A percentile compares a stretch with the other conserved stretches of the same genome.
Evolutionary conservation across 2,888 invertebrate species (phyloP).

Genomic region (Lycophotia porphyrea): DNA sequence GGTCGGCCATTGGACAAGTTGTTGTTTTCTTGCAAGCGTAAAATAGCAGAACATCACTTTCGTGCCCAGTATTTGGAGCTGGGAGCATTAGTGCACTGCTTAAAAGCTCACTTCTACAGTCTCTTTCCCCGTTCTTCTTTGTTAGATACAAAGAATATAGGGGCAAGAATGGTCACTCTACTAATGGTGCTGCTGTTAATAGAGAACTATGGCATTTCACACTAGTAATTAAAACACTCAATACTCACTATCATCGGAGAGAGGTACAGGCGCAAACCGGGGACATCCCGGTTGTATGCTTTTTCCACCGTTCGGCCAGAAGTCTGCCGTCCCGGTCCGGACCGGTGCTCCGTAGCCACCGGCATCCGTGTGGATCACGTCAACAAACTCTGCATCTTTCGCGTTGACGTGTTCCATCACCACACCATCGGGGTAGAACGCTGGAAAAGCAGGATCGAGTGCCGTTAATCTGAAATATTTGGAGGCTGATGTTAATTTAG

Average conservation of each 20-base stretch:
- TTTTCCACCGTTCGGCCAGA: slow-evolving; percentile 91
- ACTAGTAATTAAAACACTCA: not conserved
- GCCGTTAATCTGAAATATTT: slow-evolving; percentile 88
- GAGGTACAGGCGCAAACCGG: slow-evolving; percentile 85
- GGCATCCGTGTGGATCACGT: slow-evolving; percentile 93
- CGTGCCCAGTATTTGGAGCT: not conserved
- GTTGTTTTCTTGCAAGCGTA: not conserved
- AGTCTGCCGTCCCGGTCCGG: slow-evolving; percentile 90
- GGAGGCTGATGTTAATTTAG: slow-evolving; percentile 41
- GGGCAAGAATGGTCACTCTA: not conserved
- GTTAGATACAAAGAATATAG: not conserved
- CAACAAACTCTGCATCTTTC: slow-evolving; percentile 91
- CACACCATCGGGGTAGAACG: slow-evolving; percentile 89
- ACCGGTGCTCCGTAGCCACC: slow-evolving; percentile 91
- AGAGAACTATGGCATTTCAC: not conserved
- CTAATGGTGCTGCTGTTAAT: not conserved
- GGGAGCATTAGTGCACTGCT: not conserved
- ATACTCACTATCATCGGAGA: slow-evolving; percentile 87
- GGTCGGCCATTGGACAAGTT: not conserved
- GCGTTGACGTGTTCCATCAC: slow-evolving; percentile 87
- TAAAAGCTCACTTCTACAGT: not conserved
- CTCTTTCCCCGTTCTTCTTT: no score
- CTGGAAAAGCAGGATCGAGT: slow-evolving; percentile 91
- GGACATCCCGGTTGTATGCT: slow-evolving; percentile 91
- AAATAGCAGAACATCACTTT: not conserved